phyloP scores from a whole-genome alignment of 2,797 vertebrate species.

The Nasua narica region DNA sequence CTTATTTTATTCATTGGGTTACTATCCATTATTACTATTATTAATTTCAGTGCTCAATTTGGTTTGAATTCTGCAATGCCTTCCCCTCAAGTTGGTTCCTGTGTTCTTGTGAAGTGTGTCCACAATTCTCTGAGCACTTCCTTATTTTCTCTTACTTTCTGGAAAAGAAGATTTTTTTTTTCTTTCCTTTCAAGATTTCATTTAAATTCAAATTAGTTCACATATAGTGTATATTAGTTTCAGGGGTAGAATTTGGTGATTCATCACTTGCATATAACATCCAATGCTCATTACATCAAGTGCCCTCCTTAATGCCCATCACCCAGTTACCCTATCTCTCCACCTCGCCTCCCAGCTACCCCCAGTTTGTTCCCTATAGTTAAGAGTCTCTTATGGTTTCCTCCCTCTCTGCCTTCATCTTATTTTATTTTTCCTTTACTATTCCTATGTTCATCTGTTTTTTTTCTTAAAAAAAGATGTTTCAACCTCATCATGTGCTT shows the following conservation, averaged over 20 bases:
- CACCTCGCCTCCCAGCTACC: too few species aligned
- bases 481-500: too few species aligned
- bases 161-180: neutral
- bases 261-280: neutral
- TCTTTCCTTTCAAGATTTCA: neutral
- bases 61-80: neutral
- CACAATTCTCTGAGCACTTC: neutral
- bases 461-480: too few species aligned
- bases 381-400: too few species aligned
- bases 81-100: neutral
- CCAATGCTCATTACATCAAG: neutral
- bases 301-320: neutral
- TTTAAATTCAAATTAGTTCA: neutral
- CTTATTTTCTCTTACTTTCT: neutral
- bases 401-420: too few species aligned
- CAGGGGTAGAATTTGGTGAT: neutral
- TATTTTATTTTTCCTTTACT: too few species aligned
- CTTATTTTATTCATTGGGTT: neutral
- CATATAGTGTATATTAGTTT: neutral
- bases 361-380: too few species aligned
- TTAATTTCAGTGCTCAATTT: neutral
- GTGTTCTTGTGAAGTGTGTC: neutral
- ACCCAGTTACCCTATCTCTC: too few species aligned
- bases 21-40: neutral
- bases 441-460: too few species aligned